Conservation (phyloP, 1,140 invertebrate species). For the Reticulitermes speratus region DNA sequence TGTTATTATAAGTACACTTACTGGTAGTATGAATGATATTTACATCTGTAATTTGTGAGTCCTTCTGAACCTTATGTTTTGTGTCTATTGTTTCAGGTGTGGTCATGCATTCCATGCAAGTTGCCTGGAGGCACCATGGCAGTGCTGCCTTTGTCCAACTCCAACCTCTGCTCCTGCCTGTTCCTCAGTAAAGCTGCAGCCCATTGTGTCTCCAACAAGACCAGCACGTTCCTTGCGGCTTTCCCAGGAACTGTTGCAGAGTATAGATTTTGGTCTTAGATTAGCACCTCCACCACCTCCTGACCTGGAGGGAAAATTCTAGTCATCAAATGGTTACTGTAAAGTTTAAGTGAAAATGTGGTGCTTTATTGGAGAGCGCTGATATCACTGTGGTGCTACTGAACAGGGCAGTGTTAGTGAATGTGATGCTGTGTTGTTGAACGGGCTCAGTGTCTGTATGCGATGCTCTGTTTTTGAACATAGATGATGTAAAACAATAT, state of each 20-base stretch:
- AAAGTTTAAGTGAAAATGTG: not conserved
- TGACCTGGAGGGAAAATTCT: constrained; percentile 30
- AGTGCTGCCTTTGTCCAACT: not conserved
- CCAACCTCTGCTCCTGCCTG: not conserved
- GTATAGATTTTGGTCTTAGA: constrained; percentile 29
- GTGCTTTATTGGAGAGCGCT: not conserved
- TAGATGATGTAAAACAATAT: no score
- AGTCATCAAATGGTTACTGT: not conserved
- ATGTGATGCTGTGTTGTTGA: no score
- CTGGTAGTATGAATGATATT: no score
- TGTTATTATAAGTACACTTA: no score
- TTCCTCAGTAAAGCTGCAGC: not conserved
- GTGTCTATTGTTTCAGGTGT: constrained; percentile 21
- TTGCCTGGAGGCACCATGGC: constrained; percentile 2
- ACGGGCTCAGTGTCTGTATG: no score
- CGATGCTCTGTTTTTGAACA: no score
- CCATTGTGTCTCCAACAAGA: not conserved
- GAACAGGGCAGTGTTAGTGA: no score
- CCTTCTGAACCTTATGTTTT: not conserved
- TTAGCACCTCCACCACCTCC: constrained; percentile 30
- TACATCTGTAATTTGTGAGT: no score
- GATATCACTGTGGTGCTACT: no score
- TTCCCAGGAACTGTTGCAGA: constrained; percentile 25
- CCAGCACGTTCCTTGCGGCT: not conserved
- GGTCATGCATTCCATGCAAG: constrained; percentile 28